Base-by-base conservation (phyloP, 2,888 invertebrate species). In the Apamea sordens region DNA sequence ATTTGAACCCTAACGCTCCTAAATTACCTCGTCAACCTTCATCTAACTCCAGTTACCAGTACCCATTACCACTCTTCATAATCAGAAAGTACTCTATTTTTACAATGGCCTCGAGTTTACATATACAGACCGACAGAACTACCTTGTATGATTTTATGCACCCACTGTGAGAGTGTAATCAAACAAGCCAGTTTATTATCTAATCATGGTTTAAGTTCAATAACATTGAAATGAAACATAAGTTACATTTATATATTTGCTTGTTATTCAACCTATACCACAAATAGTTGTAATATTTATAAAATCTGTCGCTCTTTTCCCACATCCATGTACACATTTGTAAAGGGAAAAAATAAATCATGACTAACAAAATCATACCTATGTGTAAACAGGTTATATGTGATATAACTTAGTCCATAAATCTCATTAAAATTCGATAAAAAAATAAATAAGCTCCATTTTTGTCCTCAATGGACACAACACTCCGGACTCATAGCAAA, bases 381-480 rank as follows among this genome's bases (percentile, higher is more conserved):
- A 72, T 28, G 15, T 61, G 67, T 73, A 82, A 80, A 75, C 47
- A 70, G 73, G 61, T 61, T 71, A 64, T 61, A 77, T 21, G 28
- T 68, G 56, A 53, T 82, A 77, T 73, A 77, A 84, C 85, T 79
- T 80, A 89, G 74, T 81, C 80, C 78, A 77, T 78, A 80, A 77
- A 79, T 79, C 78, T 86, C 77, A 82, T 82, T 79, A 88, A 85
- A 86, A 82, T 76, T 74, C 63, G 56, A 61, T 86, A 73, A 76
- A 85, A 86, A 85, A 87, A 84, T 83, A 85, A 87, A 80, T 87
- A 85, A 81, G 82, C 81, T 86, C 85, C 56, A 85, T 81, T 77
- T 85, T 80, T 84, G 79, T 84, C 80, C 76, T 61, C n/a, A 41
- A 32, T 18, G 41, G 69, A 86, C 68, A 73, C 77, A 82, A 86